Percentiles rank a stretch among this genome's conserved stretches.
Conservation (phyloP, 2,113 vertebrate species). For the Lycocorax pyrrhopterus region DNA sequence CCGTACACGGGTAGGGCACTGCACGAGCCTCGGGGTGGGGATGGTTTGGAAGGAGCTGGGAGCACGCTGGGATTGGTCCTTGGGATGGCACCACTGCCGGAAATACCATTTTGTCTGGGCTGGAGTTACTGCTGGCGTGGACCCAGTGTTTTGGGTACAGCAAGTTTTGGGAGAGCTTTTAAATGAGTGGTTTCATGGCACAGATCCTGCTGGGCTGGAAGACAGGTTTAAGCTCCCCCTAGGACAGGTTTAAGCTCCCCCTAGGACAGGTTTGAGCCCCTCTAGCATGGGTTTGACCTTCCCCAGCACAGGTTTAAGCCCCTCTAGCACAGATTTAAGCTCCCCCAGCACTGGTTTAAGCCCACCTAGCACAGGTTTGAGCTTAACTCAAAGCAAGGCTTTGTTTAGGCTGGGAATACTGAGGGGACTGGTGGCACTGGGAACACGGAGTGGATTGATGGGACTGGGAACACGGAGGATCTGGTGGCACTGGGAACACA, state of each 20-base stretch:
- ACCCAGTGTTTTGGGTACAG: neutral
- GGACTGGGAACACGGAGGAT: neutral
- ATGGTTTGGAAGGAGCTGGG: neutral
- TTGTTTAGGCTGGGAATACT: neutral
- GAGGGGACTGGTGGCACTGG: too few relatives aligned
- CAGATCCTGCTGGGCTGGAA: neutral
- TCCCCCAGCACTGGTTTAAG: neutral
- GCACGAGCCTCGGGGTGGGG: fast-evolving
- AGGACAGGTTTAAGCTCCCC: neutral
- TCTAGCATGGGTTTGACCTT: neutral
- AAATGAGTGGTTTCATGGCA: neutral
- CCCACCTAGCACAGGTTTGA: neutral
- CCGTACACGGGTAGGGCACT: neutral
- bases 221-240: neutral
- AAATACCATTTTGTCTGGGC: neutral
- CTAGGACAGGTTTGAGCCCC: neutral
- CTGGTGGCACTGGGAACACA: neutral
- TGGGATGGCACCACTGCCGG: neutral
- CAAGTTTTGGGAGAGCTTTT: neutral
- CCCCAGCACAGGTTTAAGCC: neutral
- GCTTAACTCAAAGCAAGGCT: neutral
- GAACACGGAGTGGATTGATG: neutral
- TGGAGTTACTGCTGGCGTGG: neutral
- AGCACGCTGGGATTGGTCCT: neutral
- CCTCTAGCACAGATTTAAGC: neutral